phyloP scores from a whole-genome alignment of 2,888 invertebrate species.

The Orthonevra nobilis region DNA sequence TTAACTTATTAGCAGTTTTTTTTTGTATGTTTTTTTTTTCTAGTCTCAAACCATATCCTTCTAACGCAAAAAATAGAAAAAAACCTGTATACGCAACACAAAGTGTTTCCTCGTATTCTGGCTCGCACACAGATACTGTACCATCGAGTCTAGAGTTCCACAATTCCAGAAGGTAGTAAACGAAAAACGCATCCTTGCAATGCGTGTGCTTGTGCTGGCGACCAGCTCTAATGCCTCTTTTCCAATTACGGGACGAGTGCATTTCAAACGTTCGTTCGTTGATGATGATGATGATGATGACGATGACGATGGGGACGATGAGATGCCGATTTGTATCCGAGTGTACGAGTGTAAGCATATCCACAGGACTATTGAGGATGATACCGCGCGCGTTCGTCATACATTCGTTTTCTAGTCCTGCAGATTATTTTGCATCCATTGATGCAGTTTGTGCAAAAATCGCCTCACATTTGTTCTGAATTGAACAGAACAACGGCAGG shows the following conservation, averaged over 20 bases:
- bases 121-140: constrained; percentile 3
- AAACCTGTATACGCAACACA: constrained; percentile 22
- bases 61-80: constrained; percentile 46
- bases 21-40: constrained; percentile 25
- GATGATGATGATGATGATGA: constrained; percentile 25
- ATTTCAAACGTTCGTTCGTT: constrained; percentile 39
- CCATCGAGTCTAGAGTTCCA: not conserved
- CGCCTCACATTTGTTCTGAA: constrained; percentile 53
- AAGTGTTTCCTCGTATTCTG: constrained; percentile 35
- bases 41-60: constrained; percentile 40
- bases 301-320: not conserved
- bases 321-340: too few species aligned
- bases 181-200: constrained; percentile 46
- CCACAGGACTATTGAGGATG: constrained; percentile 13
- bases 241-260: constrained; percentile 59
- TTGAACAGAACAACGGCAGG: constrained; percentile 46
- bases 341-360: not conserved
- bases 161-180: too few species aligned
- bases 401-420: constrained; percentile 35
- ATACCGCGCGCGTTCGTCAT: not conserved
- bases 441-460: constrained; percentile 56
- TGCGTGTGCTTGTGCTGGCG: constrained; percentile 40
- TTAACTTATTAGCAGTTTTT: too few species aligned
- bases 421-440: constrained; percentile 38
- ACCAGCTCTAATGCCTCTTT: constrained; percentile 59